phyloP scores from a whole-genome alignment of 2,797 vertebrate genomes.

The Hapalemur alaotrensis region DNA sequence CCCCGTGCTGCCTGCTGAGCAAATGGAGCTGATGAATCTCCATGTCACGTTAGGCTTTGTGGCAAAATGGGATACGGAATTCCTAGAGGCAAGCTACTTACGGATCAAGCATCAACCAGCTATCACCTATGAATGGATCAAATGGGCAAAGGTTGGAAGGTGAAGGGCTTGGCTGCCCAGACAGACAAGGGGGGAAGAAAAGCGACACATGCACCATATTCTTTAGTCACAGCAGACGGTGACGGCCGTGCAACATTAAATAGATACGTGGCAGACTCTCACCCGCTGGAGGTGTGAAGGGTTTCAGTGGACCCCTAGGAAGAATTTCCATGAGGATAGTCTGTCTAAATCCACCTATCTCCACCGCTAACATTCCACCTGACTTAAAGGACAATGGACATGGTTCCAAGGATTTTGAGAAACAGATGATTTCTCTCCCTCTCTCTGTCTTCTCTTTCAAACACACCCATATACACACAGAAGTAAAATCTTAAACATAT shows the following conservation, averaged over 20 bases:
- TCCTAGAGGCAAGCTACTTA: background rate
- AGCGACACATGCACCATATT: fast-evolving
- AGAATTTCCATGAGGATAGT: background rate
- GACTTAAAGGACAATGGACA: background rate
- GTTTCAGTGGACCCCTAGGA: background rate
- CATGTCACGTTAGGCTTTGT: background rate
- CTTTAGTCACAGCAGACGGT: background rate
- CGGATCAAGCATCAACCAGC: background rate
- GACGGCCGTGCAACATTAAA: background rate
- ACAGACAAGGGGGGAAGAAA: background rate
- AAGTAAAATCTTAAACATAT: background rate
- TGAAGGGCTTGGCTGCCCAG: background rate
- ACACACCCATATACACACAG: background rate
- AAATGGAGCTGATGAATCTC: background rate
- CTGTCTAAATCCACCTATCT: background rate
- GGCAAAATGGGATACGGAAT: background rate
- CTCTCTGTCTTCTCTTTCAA: fast-evolving
- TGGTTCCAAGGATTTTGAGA: background rate
- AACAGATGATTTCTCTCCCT: background rate
- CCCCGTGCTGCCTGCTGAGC: background rate
- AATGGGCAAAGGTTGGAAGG: background rate
- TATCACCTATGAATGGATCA: background rate
- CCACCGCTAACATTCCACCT: background rate
- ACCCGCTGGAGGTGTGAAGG: background rate
- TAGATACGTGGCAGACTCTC: background rate